Conservation (phyloP, 1,140 invertebrate genomes). For the Drosophila ohnishii region DNA sequence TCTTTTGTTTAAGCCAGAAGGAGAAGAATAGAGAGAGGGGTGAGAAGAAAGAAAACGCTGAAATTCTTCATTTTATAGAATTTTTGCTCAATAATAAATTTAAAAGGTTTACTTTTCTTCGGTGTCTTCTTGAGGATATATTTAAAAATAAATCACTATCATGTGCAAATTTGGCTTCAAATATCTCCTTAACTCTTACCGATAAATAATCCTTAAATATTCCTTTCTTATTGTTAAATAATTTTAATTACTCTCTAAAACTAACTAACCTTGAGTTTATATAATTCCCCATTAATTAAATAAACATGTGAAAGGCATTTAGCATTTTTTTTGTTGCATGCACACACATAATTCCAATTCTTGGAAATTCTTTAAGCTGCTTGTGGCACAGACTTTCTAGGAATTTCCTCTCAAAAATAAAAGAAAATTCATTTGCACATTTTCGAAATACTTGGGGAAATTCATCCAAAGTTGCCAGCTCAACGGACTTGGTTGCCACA, state of each 20-base stretch:
- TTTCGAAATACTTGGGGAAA: constrained; percentile 38
- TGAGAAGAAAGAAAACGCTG: neutral
- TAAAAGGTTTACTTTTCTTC: no score
- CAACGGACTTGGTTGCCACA: constrained; percentile 38
- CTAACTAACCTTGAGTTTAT: neutral
- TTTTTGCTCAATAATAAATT: neutral
- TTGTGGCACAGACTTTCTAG: neutral
- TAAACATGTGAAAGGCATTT: neutral
- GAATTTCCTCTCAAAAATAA: neutral
- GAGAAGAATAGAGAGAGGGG: neutral
- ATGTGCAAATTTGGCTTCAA: no score
- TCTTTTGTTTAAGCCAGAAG: constrained; percentile 26
- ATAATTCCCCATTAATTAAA: constrained; percentile 13
- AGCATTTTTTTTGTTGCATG: neutral
- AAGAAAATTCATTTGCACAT: constrained; percentile 35
- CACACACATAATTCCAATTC: neutral
- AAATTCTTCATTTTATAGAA: neutral
- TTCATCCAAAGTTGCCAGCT: constrained; percentile 29
- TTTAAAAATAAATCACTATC: no score
- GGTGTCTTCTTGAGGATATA: no score
- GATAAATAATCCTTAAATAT: neutral
- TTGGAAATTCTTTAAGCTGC: constrained; percentile 16
- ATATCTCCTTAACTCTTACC: no score
- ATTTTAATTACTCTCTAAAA: neutral
- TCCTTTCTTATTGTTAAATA: neutral